Conservation (phyloP, 2,888 invertebrate species). For the Scaptodrosophila latifasciaeformis region DNA sequence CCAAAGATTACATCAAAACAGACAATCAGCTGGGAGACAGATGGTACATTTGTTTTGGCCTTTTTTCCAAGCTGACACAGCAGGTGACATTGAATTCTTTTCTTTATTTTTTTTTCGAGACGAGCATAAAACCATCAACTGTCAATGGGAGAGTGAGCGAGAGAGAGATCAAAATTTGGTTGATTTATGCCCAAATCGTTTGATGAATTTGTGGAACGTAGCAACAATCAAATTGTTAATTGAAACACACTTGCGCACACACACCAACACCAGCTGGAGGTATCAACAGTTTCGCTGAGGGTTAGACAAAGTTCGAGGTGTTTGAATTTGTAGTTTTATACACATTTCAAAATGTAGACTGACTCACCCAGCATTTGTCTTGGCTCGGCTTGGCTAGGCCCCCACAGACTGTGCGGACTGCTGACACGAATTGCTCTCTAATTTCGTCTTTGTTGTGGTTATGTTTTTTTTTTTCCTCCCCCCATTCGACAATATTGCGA, state of each 20-base stretch:
- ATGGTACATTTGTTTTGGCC: conserved; percentile 13
- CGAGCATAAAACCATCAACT: no score
- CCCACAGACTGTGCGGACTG: conserved; percentile 4
- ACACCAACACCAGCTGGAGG: conserved; percentile 10
- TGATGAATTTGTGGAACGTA: conserved; percentile 49
- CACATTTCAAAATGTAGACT: no score
- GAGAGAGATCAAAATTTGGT: no score
- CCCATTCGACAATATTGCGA: conserved; percentile 30
- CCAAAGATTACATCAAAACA: conserved; percentile 6
- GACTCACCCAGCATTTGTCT: no score
- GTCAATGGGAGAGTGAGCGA: no score
- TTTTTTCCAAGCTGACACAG: conserved; percentile 12
- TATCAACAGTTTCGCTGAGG: conserved; percentile 19
- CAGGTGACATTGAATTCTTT: conserved; percentile 22
- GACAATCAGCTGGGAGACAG: conserved; percentile 7
- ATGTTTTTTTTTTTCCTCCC: conserved; percentile 4
- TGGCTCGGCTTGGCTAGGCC: not conserved
- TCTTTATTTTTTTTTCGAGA: conserved; percentile 21
- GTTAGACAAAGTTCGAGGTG: no score
- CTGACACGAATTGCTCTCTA: conserved; percentile 3
- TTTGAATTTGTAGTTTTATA: not conserved
- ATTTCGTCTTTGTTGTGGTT: conserved; percentile 30
- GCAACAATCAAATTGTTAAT: conserved; percentile 11
- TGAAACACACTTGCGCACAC: not conserved
- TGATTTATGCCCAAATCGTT: conserved; percentile 51